Evolutionary conservation across 2,888 invertebrate genomes (phyloP), one percentile per base, ranked within the genome.

Genomic region (Epirrhoe alternata): DNA sequence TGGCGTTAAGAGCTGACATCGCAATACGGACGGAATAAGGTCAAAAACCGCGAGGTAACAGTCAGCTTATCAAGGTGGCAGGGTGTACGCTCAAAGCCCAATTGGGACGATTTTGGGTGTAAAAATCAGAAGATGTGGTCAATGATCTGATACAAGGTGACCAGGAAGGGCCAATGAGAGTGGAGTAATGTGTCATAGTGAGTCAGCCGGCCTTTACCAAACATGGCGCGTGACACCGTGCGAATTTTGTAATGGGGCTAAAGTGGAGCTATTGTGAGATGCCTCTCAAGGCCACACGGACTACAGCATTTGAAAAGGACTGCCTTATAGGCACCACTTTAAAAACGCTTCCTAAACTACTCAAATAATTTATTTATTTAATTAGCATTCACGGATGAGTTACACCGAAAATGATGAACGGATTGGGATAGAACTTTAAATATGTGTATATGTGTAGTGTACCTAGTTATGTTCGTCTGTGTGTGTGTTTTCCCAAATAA

Each of bases 121-220:
- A 7, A 24, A 24, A 24, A 24, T 3, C 24, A 24, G 24, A 33
- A 33, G 33, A 35, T 35, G 1, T 42, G 38, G 38, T 42, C 38
- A 42, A 12, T 42, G 12, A 42, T 12, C 38, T 8, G 38, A 10
- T 10, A 42, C 38, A 42, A 42, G 38, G 38, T 42, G 38, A 42
- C 38, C 38, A 42, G 38, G 38, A 42, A 42, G 38, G 12, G 38
- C 38, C 38, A 42, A 42, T 42, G 16, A 14, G 47, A 47, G 47
- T 14, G 14, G 14, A 45, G 47, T 47, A 51, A 51, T 51, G 59
- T 54, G 54, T 55, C 16, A 31, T 33, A 24, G 53, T 66, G 66
- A 66, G 49, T 66, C 61, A 66, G 61, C 16, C 30, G 38, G 30
- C 50, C 58, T 56, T 57, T 30, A 58, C 66, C 61, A 54, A 58